Conservation (phyloP, 2,113 vertebrate genomes). For the Lynx canadensis region DNA sequence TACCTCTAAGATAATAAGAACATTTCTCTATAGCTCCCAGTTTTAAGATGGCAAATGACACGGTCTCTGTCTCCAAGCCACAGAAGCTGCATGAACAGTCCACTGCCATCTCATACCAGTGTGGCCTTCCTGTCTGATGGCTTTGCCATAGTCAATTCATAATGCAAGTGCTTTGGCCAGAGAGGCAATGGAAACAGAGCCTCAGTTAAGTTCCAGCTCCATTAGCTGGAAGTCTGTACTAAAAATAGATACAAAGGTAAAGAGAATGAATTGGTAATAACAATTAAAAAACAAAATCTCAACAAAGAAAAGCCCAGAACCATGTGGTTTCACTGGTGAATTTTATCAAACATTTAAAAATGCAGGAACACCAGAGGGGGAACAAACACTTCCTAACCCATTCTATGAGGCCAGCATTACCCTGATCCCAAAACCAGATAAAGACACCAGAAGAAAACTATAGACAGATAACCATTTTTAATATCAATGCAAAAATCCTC, state of each 20-base stretch:
- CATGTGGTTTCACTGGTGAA: background rate
- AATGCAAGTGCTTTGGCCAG: background rate
- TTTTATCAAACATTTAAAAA: background rate
- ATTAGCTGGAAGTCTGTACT: background rate
- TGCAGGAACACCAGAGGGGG: background rate
- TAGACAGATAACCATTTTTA: background rate
- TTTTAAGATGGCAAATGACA: background rate
- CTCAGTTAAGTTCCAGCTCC: background rate
- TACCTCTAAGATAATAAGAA: background rate
- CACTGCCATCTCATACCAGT: background rate
- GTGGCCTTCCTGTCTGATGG: background rate
- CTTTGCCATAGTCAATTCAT: background rate
- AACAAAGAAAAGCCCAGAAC: background rate
- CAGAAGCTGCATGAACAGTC: background rate
- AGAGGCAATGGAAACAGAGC: background rate
- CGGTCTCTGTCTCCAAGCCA: background rate
- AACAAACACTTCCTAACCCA: background rate
- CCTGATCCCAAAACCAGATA: background rate
- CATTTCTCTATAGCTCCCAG: background rate
- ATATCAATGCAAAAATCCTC: background rate
- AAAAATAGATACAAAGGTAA: background rate
- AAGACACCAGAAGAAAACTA: background rate
- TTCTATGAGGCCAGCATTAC: background rate
- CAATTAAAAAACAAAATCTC: background rate
- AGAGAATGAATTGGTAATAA: background rate